These are phyloP conservation scores for Elmis aenea DNA, from an alignment of 2,888 invertebrate genomes.

Conservation along the genomic window DNA sequence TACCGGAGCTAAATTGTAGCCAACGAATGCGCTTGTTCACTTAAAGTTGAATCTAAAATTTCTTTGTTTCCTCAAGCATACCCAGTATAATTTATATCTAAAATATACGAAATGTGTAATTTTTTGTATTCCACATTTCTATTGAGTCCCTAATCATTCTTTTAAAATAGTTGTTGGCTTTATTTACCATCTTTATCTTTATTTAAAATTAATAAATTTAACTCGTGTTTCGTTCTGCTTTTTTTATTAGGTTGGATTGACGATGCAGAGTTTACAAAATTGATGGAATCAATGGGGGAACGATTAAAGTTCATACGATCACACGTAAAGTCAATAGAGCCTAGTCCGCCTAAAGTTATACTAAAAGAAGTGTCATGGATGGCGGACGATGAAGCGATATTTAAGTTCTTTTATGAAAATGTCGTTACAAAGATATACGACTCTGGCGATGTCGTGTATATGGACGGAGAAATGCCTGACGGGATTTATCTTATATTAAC, in stretches of 20 bases:
- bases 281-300: slow-evolving; percentile 52
- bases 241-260: slow-evolving; percentile 51
- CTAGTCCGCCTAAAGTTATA: slow-evolving; percentile 49
- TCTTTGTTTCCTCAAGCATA: no score
- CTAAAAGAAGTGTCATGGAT: slow-evolving; percentile 31
- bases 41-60: no score
- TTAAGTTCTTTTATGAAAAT: slow-evolving; percentile 22
- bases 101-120: no score
- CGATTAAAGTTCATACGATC: slow-evolving; percentile 46
- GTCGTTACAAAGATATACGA: slow-evolving; percentile 22
- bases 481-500: slow-evolving; percentile 44
- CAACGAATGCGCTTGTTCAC: no score
- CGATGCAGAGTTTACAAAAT: slow-evolving; percentile 52
- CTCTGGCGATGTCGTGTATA: slow-evolving; percentile 22
- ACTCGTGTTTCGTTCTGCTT: no score
- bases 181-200: no score
- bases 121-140: no score
- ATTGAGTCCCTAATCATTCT: no score
- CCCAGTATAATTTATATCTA: no score
- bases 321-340: slow-evolving; percentile 43
- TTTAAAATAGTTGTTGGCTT: no score
- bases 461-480: slow-evolving; percentile 37
- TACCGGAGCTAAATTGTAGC: no score
- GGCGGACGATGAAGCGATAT: slow-evolving; percentile 19
- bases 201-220: no score